Evolutionary conservation across 2,797 vertebrate species (phyloP), one percentile per base, ranked within the genome.

Genomic region (Sebastes iracundus): DNA sequence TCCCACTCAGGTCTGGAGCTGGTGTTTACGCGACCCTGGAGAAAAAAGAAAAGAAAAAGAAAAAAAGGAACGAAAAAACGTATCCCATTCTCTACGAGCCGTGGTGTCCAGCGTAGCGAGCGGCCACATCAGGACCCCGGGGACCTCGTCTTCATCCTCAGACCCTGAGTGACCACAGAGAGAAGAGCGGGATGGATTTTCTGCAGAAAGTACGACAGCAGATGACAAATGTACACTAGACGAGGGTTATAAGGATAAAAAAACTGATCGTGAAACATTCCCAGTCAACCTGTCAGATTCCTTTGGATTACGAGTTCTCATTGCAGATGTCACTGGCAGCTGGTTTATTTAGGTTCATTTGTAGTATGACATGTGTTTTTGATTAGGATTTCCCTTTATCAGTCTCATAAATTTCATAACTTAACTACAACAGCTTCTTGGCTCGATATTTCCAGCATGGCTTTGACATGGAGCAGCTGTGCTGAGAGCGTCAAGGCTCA

Each of bases 1-100:
- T 96, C 93, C 91, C 90, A 91, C 92, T 95, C 93, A 94, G 92
- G 91, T 93, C 92, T 95, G 93, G 93, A 88, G 77, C 83, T 92
- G 86, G 82, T 94, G 94, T 96, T 96, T 96, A 94, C 72, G 88
- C 78, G 91, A 93, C 91, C 92, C 88, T 87, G 85, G 83, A 87
- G 90, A 73, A 83, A 61, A 80, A 88, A 88, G 81, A 74, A 65
- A 33, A 42, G 59, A 30, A 42, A 59, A 62, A 72, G 69, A 81
- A 53, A 55, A 61, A 61, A 20, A 18, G n/a, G 27, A 67, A 62
- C 16, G 7, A 32, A 65, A 81, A 88, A 81, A 77, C 25, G 1
- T 56, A 84, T 88, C 77, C 72, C 33, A 87, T 93, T 89, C 85
- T 87, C 56, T 79, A 28, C 16, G 28, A 71, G 62, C 82, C 83